Evolutionary conservation across 2,113 vertebrate species (phyloP).

Genomic region (Plestiodon gilberti): DNA sequence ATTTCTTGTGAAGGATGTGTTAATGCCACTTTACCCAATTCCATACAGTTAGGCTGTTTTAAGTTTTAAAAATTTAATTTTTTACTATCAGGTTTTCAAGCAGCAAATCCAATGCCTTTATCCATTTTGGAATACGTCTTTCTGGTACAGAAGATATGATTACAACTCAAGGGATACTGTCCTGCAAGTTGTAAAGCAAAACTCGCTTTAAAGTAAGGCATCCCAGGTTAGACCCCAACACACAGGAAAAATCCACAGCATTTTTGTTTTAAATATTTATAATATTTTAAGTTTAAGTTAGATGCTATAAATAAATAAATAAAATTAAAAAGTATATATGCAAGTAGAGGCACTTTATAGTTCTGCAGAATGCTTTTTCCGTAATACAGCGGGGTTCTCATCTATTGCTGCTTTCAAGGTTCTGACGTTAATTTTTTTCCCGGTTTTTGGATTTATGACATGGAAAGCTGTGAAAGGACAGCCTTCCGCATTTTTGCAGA

Average conservation of each 20-base stretch:
- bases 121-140: slow-evolving; percentile 70
- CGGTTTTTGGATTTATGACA: slow-evolving; percentile 78
- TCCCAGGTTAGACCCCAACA: slow-evolving; percentile 35
- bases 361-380: slow-evolving; percentile 90
- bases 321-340: slow-evolving; percentile 50
- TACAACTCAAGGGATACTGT: slow-evolving; percentile 59
- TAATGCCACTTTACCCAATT: slow-evolving; percentile 7
- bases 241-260: slow-evolving; percentile 30
- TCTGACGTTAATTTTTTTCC: slow-evolving; percentile 83
- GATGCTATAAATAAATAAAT: slow-evolving; percentile 80
- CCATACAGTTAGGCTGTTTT: slow-evolving; percentile 22
- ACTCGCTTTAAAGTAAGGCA: slow-evolving; percentile 51
- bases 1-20: slow-evolving; percentile 19
- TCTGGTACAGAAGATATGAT: slow-evolving; percentile 73
- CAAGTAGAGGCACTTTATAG: slow-evolving; percentile 69
- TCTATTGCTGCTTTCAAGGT: slow-evolving; percentile 80
- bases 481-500: slow-evolving; percentile 90
- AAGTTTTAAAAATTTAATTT: slow-evolving; percentile 48
- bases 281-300: slow-evolving; percentile 74
- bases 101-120: slow-evolving; percentile 21
- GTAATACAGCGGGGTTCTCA: slow-evolving; percentile 87
- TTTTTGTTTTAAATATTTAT: slow-evolving; percentile 51
- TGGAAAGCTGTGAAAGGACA: slow-evolving; percentile 89
- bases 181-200: slow-evolving; percentile 39
- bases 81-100: slow-evolving; percentile 18